These are phyloP conservation scores for Scyliorhinus canicula DNA, from an alignment of 2,797 vertebrate species.

Conservation along the genomic window DNA sequence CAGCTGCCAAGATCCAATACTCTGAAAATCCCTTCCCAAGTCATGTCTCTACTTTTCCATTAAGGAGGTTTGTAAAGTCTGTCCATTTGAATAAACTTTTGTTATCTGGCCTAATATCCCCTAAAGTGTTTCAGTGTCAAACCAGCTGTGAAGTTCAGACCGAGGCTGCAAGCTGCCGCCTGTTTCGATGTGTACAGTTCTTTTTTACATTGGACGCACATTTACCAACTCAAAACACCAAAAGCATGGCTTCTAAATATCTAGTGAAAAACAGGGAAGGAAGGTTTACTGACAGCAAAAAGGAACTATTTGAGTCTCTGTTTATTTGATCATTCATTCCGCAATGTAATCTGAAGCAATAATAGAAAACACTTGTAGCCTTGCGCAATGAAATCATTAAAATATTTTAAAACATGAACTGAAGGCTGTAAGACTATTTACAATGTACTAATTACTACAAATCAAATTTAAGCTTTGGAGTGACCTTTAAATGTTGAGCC, in stretches of 20 bases:
- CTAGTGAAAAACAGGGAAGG: no score
- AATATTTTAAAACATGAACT: neutral
- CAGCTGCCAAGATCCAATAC: no score
- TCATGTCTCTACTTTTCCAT: no score
- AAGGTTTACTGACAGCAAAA: neutral
- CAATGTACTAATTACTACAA: neutral
- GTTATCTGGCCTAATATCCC: no score
- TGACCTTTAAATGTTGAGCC: conserved; percentile 4
- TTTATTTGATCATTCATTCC: neutral
- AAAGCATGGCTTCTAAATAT: neutral
- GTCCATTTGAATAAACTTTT: no score
- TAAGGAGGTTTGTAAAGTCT: no score
- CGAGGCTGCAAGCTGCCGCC: neutral
- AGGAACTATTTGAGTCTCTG: neutral
- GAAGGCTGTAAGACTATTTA: neutral
- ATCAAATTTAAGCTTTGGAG: neutral
- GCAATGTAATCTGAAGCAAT: neutral
- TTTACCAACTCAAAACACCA: neutral
- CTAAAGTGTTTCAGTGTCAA: no score
- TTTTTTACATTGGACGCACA: neutral
- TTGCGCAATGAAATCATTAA: neutral
- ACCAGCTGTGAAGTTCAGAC: neutral
- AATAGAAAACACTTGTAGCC: neutral
- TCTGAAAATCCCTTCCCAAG: no score
- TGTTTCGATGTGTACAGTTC: neutral